Evolutionary conservation across 2,797 vertebrate species (phyloP).

Genomic region (Gallinago nigripennis): DNA sequence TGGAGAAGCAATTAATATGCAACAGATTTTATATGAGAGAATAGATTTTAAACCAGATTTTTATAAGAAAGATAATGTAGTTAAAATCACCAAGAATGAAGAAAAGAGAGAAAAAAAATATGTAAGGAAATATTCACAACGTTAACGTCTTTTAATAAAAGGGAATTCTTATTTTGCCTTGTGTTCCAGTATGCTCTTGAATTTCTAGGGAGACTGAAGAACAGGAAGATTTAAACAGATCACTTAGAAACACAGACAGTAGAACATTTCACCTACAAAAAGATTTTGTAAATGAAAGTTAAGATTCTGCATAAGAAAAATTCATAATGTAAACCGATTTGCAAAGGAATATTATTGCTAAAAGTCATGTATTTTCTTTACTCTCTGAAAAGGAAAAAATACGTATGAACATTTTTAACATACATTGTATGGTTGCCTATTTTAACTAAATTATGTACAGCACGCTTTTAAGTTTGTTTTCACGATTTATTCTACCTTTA

Average conservation of each 20-base stretch:
- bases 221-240: not conserved
- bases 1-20: not conserved
- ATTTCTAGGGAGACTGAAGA: not conserved
- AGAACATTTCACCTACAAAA: not conserved
- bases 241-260: not conserved
- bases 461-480: not conserved
- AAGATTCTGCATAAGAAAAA: not conserved
- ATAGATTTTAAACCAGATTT: not conserved
- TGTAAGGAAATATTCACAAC: not conserved
- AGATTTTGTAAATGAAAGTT: not conserved
- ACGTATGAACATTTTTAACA: not conserved
- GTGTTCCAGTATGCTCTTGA: not conserved
- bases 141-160: not conserved
- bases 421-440: not conserved
- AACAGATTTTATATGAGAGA: not conserved
- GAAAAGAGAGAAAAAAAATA: not conserved
- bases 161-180: not conserved
- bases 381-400: slow-evolving; percentile 3
- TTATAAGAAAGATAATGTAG: not conserved
- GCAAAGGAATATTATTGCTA: not conserved
- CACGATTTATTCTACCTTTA: not conserved
- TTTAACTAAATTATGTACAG: slow-evolving; percentile 36
- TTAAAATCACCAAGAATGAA: not conserved
- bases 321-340: not conserved
- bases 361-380: not conserved